Conservation (phyloP, 23 tunicate species). For the Styela clava region DNA sequence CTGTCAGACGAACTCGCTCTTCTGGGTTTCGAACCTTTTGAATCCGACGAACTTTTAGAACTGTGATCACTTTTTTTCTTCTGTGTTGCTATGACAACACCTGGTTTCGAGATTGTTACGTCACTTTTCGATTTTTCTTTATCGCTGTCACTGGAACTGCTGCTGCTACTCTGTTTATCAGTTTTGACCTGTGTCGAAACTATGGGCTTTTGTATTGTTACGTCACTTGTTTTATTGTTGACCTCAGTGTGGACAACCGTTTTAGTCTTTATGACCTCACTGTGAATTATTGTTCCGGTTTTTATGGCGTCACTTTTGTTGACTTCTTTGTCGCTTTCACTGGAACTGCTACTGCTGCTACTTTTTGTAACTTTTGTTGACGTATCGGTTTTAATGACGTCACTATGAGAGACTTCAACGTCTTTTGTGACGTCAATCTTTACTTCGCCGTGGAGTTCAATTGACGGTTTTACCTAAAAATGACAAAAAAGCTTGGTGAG, state of each 20-base stretch:
- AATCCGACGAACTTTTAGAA: background rate
- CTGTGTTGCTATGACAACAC: background rate
- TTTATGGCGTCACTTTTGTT: conserved; percentile 2
- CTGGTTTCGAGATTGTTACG: background rate
- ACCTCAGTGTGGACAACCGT: background rate
- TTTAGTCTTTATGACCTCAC: background rate
- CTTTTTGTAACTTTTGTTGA: background rate
- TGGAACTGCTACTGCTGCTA: conserved; percentile 15
- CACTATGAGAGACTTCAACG: background rate
- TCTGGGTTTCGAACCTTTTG: background rate
- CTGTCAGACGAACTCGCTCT: background rate
- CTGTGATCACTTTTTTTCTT: background rate
- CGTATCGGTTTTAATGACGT: background rate
- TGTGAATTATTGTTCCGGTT: background rate
- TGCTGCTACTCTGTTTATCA: background rate
- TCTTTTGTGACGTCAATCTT: too few species aligned
- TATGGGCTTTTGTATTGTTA: background rate
- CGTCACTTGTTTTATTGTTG: background rate
- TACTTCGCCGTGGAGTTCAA: too few species aligned
- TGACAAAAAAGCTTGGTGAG: too few species aligned
- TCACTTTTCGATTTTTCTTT: background rate
- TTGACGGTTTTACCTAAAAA: too few species aligned
- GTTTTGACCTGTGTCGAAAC: background rate
- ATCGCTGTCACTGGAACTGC: conserved; percentile 5
- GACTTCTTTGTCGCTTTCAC: background rate